Percentiles rank a stretch among this genome's conserved stretches.
Conservation (phyloP, 2,888 invertebrate species). For the Tanytarsus gracilentus region DNA sequence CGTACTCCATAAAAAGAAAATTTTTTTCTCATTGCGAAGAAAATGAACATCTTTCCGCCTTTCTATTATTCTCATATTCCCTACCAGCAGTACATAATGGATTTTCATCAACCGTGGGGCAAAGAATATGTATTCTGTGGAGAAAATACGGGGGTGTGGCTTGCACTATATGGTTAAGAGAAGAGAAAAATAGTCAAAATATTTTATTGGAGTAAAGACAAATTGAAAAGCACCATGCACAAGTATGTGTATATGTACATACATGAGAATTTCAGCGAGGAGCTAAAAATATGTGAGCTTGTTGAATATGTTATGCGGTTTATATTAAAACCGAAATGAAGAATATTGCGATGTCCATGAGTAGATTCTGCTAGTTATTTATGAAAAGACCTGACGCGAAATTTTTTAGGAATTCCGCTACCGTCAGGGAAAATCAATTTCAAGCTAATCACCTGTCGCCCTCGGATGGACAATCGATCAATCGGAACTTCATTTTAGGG, state of each 20-base stretch:
- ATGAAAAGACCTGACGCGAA: not conserved
- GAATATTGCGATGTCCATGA: not conserved
- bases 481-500: too few species aligned
- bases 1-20: too few species aligned
- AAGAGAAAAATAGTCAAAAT: not conserved
- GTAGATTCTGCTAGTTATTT: not conserved
- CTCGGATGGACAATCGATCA: not conserved
- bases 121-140: not conserved
- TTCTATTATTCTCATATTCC: not conserved
- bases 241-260: not conserved
- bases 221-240: not conserved
- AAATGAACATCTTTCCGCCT: not conserved
- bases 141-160: not conserved
- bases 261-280: not conserved
- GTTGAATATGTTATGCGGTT: conserved; percentile 10
- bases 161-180: not conserved
- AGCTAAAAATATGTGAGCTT: conserved; percentile 1
- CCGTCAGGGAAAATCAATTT: not conserved
- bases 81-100: not conserved
- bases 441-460: not conserved
- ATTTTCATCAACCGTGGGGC: not conserved
- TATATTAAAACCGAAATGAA: not conserved
- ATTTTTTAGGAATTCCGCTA: too few species aligned
- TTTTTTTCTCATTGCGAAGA: too few species aligned
- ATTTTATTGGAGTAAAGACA: not conserved